phyloP scores from a whole-genome alignment of 2,113 vertebrate species.

The Eptesicus fuscus region DNA sequence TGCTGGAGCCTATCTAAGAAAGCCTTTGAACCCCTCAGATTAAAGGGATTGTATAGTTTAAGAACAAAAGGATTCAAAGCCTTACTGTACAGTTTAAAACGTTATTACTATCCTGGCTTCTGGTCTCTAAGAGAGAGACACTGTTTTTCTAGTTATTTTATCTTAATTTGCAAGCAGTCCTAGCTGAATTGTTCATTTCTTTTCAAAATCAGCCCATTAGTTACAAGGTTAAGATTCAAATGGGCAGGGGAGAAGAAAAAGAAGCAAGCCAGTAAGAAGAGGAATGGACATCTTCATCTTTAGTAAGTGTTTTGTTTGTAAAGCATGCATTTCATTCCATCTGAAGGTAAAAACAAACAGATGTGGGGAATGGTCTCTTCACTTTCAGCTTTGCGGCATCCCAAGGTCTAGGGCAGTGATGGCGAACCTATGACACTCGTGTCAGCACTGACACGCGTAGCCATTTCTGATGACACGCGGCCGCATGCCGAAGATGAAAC shows the following conservation, averaged over 20 bases:
- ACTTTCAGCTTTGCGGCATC: background rate
- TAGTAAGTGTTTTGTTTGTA: slow-evolving; percentile 78
- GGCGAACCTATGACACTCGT: too few species aligned
- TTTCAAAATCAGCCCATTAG: slow-evolving; percentile 69
- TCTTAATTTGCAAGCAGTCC: slow-evolving; percentile 60
- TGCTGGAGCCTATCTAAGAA: background rate
- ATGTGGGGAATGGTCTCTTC: background rate
- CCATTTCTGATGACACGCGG: too few species aligned
- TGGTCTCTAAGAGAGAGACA: slow-evolving; percentile 42
- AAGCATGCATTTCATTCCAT: slow-evolving; percentile 74
- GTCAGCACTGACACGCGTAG: too few species aligned
- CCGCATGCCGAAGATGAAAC: too few species aligned
- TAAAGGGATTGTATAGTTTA: slow-evolving; percentile 57
- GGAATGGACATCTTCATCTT: slow-evolving; percentile 76
- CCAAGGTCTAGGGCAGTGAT: slow-evolving; percentile 44
- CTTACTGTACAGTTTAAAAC: slow-evolving; percentile 46
- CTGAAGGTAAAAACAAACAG: slow-evolving; percentile 72
- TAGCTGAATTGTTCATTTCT: slow-evolving; percentile 62
- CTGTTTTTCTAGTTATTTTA: slow-evolving; percentile 52
- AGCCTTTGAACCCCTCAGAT: slow-evolving; percentile 44
- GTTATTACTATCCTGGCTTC: slow-evolving; percentile 1
- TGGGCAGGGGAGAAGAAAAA: slow-evolving; percentile 57
- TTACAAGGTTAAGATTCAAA: slow-evolving; percentile 79
- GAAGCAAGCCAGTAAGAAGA: slow-evolving; percentile 63
- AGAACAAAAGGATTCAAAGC: slow-evolving; percentile 54